Base-by-base conservation (phyloP, 1,140 invertebrate genomes). In the Teleopsis dalmanni region DNA sequence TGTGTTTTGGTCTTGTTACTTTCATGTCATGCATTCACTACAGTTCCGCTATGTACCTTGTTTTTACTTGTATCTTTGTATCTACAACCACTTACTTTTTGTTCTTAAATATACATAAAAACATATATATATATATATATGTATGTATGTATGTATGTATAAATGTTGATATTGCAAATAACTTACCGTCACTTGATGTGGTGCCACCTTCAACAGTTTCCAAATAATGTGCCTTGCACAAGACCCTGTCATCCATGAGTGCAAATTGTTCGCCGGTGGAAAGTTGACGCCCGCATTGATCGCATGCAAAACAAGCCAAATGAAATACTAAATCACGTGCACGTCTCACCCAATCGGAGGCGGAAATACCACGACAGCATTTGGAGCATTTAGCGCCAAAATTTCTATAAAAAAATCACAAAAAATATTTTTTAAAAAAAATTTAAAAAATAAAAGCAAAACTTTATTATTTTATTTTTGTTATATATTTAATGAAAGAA, bases 191-290 rank as follows among this genome's bases (percentile, higher is more conserved):
- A 41, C 84, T 87, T n/a, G 86, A 88, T 18, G 87, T 91, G 55
- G 81, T 87, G 42, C 88, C 88, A 27, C 89, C 92, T 67, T 96
- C 93, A 13, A 95, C 79, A 1, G 89, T 84, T 72, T 98, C 95
- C 54, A 95, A 75, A 75, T 95, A 98, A 73, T 98, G 95, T 29
- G 89, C 85, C 73, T 97, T 97, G 76, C 95, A 98, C 27, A 98
- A 79, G 35, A 98, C 84, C 56, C 89, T 75, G 62, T 88, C 87
- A 54, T 96, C 93, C 62, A 94, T 84, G 19, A 99, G 77, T 3
- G 93, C 93, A 74, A 98, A 99, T 74, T 98, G 93, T 71, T 99
- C 96, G 1, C 95, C 95, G 0, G 95, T 98, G 34, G 88, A 93
- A 26, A 99, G 76, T 72, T 98, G 96, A 22, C 95, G 78, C 57